Evolutionary conservation across 2,113 vertebrate species (phyloP), one percentile per base, ranked within the genome.

Genomic region (Leuciscus idus): DNA sequence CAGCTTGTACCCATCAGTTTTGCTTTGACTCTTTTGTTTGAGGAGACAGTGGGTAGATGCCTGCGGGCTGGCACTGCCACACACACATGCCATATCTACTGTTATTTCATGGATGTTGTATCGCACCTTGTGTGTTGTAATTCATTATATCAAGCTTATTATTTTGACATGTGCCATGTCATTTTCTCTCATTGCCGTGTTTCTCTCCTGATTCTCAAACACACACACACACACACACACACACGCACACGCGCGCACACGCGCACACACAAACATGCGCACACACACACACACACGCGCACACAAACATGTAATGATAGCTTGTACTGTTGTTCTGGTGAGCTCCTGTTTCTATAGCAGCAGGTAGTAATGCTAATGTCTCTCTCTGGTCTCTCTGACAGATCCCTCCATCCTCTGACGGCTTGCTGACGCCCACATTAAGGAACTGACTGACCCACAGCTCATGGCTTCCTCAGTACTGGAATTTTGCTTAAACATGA

Each of bases 1-100:
- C 88, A 84, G 82, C 82, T 89, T 78, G 28, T 46, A 89, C 85
- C 74, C 72, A 89, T 84, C 85, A 87, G 84, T 79, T 77, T 33
- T n/a, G 64, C 55, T 87, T 73, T 21, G 62, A 89, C 85, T 89
- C 82, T 84, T 55, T 89, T 85, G 85, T 89, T 39, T 85, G 61
- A 87, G 48, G 30, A 89, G 81, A 84, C 86, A 81, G 84, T 78
- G 43, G 78, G 83, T 89, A 46, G 46, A 61, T 72, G 66, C 84
- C 87, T 79, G 26, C 77, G 84, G 84, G 62, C 26, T 85, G 36
- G 26, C 81, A 39, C 66, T 83, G 46, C 39, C 75, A 87, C 77
- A 59, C 62, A 85, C 79, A 86, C 75, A 61, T 72, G 13, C 73
- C 72, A 62, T 81, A 72, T 43, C 55, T 50, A 50, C 81, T 36